Evolutionary conservation across 2,113 vertebrate genomes (phyloP).

Genomic region (Philantomba maxwellii): DNA sequence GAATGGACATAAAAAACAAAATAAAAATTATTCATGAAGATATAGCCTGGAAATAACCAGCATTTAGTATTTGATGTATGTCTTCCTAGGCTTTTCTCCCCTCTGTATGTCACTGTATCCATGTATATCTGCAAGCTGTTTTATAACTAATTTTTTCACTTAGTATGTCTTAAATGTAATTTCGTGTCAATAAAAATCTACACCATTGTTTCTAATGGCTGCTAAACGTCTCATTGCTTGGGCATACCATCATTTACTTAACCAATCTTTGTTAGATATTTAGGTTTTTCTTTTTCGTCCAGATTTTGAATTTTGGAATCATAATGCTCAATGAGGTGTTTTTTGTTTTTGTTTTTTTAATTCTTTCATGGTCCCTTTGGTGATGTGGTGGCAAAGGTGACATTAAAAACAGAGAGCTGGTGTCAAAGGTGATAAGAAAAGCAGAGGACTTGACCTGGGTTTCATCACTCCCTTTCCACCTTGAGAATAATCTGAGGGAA

Average conservation of each 20-base stretch:
- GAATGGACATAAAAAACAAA: not conserved
- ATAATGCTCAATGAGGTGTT: not conserved
- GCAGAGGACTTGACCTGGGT: not conserved
- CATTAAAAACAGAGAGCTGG: not conserved
- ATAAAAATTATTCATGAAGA: not conserved
- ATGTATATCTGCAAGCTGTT: not conserved
- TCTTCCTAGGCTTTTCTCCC: not conserved
- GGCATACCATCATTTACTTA: not conserved
- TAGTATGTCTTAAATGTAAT: slow-evolving; percentile 14
- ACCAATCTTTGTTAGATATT: not conserved
- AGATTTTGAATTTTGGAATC: not conserved
- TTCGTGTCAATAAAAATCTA: slow-evolving; percentile 3
- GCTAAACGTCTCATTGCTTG: not conserved
- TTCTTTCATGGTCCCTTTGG: not conserved
- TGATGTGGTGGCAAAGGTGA: not conserved
- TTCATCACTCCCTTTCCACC: not conserved
- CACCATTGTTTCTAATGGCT: not conserved
- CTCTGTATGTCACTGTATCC: not conserved
- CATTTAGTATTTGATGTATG: not conserved
- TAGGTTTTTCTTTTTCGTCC: not conserved
- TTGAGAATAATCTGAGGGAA: not conserved
- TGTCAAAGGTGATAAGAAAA: not conserved
- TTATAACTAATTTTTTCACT: not conserved
- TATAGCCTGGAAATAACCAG: not conserved
- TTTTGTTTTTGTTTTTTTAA: not conserved